A percentile compares a stretch with the other conserved stretches of the same genome.
phyloP scores from a whole-genome alignment of 2,113 vertebrate genomes.

The Diphyllodes magnificus region DNA sequence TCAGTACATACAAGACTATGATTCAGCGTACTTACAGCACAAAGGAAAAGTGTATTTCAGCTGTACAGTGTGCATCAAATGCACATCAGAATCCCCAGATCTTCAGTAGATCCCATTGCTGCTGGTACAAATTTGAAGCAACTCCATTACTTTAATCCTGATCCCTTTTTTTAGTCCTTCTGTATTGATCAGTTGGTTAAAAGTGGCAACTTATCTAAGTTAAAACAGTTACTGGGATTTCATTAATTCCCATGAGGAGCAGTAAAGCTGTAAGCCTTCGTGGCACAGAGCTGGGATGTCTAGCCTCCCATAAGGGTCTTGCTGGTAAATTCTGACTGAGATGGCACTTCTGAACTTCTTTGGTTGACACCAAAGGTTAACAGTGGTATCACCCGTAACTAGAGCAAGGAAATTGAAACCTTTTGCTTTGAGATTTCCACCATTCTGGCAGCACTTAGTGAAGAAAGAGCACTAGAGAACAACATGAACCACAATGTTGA shows the following conservation, averaged over 20 bases:
- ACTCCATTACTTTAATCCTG: neutral
- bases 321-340: neutral
- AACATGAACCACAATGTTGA: neutral
- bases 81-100: neutral
- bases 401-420: neutral
- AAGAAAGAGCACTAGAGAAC: neutral
- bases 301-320: neutral
- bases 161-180: neutral
- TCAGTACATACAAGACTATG: neutral
- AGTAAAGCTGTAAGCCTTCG: neutral
- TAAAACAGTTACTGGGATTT: neutral
- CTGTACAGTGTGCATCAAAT: neutral
- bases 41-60: neutral
- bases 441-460: neutral
- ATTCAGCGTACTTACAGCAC: neutral
- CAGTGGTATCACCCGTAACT: neutral
- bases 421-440: neutral
- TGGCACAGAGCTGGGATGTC: neutral
- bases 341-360: neutral
- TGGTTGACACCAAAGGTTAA: neutral
- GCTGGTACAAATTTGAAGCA: neutral
- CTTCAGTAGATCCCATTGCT: neutral
- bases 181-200: neutral
- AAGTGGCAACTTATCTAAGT: neutral
- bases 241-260: neutral